These are phyloP conservation scores for Villa cingulata DNA, from an alignment of 2,888 invertebrate species.

Conservation along the genomic window DNA sequence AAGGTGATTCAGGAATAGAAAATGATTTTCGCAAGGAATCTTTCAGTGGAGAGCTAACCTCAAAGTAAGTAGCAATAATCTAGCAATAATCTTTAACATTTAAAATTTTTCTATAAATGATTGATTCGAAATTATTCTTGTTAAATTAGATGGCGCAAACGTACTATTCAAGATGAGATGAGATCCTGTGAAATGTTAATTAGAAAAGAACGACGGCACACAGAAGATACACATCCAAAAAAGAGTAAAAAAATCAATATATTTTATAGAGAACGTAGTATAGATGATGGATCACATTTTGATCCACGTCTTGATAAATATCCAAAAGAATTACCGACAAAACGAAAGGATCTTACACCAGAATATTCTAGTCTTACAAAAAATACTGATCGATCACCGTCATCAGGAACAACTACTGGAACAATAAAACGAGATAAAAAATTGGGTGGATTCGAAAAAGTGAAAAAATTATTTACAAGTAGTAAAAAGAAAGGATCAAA, in stretches of 20 bases:
- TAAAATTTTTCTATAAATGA: not conserved
- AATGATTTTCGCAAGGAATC: constrained; percentile 66
- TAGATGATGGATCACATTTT: constrained; percentile 53
- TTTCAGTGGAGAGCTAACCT: constrained; percentile 40
- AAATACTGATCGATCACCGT: constrained; percentile 3
- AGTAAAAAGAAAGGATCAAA: constrained; percentile 51
- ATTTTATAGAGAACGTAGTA: constrained; percentile 43
- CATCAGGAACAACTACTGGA: constrained; percentile 12
- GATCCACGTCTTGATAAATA: constrained; percentile 50
- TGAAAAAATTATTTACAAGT: constrained; percentile 62
- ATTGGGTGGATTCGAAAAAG: constrained; percentile 58
- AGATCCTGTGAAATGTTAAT: constrained; percentile 54
- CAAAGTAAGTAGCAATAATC: constrained; percentile 22
- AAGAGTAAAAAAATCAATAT: constrained; percentile 41
- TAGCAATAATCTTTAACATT: not conserved
- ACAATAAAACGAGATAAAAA: constrained; percentile 43
- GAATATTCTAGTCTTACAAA: constrained; percentile 17
- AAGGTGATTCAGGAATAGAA: constrained; percentile 64
- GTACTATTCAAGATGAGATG: constrained; percentile 50
- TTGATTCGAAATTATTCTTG: not conserved
- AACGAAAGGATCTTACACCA: constrained; percentile 21
- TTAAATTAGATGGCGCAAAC: constrained; percentile 32
- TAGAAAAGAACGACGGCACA: constrained; percentile 59
- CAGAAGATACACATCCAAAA: constrained; percentile 42
- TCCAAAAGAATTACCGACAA: constrained; percentile 30